Evolutionary conservation across 2,888 invertebrate genomes (phyloP), one percentile per base, ranked within the genome.

Genomic region (Xanthia togata): DNA sequence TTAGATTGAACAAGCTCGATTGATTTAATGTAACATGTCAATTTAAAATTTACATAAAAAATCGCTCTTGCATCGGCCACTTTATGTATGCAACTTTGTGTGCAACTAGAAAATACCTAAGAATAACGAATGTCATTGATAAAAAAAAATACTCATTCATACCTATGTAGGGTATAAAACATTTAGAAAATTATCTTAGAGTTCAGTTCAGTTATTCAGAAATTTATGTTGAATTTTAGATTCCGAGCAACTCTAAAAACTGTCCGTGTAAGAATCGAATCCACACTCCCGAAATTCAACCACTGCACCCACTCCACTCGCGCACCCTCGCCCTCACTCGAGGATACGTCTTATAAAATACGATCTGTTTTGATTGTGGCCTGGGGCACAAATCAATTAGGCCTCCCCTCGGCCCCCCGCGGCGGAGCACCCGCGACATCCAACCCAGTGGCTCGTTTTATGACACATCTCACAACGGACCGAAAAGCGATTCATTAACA

Each of bases 311-410:
- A 79, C 62, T 79, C 79, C 70, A 81, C 89, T 67, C 86, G 83
- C 87, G 90, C 92, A 93, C 94, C 95, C 94, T 94, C 95, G 87
- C 95, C 94, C 95, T 93, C 94, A 92, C 85, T 88, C 83, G 90
- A 92, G 90, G 94, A 95, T 96, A 94, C 94, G 93, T 96, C 96
- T 96, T 96, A 96, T 96, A 96, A 96, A 96, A 96, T 96, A 96
- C 96, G 96, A 96, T 96, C 96, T 96, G 96, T 97, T 97, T 97
- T 97, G 96, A 96, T 96, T 97, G 96, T 96, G 96, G 96, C 97
- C 96, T 94, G 95, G 96, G 96, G 96, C 96, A 96, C 96, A 96
- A 96, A 96, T 96, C 97, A 96, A 96, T 96, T 96, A 97, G 96
- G 95, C 90, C 84, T 92, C 91, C 95, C 94, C 92, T 87, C 86